Percentiles rank a stretch among this genome's conserved stretches.
Conservation (phyloP, 2,888 invertebrate species). For the Tricholauxania praeusta region DNA sequence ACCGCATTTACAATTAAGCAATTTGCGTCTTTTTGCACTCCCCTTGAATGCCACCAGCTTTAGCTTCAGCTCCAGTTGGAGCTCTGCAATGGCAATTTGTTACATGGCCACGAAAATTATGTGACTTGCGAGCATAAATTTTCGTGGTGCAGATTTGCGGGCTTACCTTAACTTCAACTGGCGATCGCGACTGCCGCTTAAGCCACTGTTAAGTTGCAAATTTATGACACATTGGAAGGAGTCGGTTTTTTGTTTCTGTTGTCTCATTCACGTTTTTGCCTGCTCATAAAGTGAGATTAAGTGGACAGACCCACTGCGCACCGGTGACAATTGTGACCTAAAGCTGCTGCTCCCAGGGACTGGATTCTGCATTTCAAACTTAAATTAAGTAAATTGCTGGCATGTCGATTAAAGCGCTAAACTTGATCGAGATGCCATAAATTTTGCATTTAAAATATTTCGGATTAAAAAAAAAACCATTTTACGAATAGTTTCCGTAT, state of each 20-base stretch:
- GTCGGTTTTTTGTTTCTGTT: background rate
- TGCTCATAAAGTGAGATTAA: slow-evolving; percentile 65
- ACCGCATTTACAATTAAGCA: slow-evolving; percentile 25
- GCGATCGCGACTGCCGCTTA: slow-evolving; percentile 34
- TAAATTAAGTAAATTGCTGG: slow-evolving; percentile 39
- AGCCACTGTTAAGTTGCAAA: slow-evolving; percentile 52
- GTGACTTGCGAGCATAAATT: slow-evolving; percentile 65
- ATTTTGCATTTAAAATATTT: slow-evolving; percentile 30
- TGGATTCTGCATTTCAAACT: background rate
- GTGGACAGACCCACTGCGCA: slow-evolving; percentile 53
- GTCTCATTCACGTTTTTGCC: background rate
- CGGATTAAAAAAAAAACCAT: background rate
- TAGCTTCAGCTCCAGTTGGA: slow-evolving; percentile 17
- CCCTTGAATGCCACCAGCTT: slow-evolving; percentile 25
- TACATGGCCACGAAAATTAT: slow-evolving; percentile 66
- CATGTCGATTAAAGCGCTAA: slow-evolving; percentile 46
- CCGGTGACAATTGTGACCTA: slow-evolving; percentile 48
- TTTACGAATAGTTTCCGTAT: background rate
- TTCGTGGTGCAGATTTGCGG: slow-evolving; percentile 42
- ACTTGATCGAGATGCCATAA: slow-evolving; percentile 43
- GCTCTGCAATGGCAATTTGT: slow-evolving; percentile 63
- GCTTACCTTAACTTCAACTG: slow-evolving; percentile 29
- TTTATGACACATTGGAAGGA: slow-evolving; percentile 47
- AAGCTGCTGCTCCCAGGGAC: slow-evolving; percentile 44
- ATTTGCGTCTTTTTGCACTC: slow-evolving; percentile 16